Evolutionary conservation across 2,888 invertebrate species (phyloP), one percentile per base, ranked within the genome.

Genomic region (Scaptomyza flava): DNA sequence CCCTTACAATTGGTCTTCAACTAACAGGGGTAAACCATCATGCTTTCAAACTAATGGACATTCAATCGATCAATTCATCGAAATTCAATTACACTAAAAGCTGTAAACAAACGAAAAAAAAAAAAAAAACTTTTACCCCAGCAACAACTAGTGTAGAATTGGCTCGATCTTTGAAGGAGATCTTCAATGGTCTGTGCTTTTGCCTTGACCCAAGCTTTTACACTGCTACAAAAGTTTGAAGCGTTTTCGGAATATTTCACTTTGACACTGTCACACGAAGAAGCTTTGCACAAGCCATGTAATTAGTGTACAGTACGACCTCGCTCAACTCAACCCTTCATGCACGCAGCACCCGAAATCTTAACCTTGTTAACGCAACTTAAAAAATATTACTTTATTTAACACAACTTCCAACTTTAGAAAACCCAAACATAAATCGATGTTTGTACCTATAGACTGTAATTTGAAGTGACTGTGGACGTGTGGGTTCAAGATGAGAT

Each of bases 341-440:
- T 17, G 17, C 17, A 17, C 1, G 17, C 17, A 17, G 1, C 17
- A 17, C 17, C 17, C 1, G 17, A 17, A 17, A 17, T 17, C 17
- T 17, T 17, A 17, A 17, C 17, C 1, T 17, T 17, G 17, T 17
- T 17, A 17, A 17, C 17, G 17, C 17, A 17, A 17, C 17, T 17
- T 17, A 17, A 17, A 17, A 17, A 17, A n/a, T n/a, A n/a, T n/a
- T n/a, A n/a, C n/a, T n/a, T n/a, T n/a, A n/a, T n/a, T n/a, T n/a
- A n/a, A n/a, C n/a, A n/a, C n/a, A n/a, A n/a, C n/a, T n/a, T n/a
- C n/a, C n/a, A n/a, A n/a, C n/a, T n/a, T n/a, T 43, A 20, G 50
- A 34, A 27, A 23, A 23, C 17, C 48, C 48, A 50, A 34, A 9
- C 36, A n/a, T 11, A 68, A 62, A 63, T 63, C 65, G 59, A 72